A percentile compares a stretch with the other conserved stretches of the same genome.
Evolutionary conservation across 2,888 invertebrate species (phyloP).

Genomic region (Clitarchus hookeri): DNA sequence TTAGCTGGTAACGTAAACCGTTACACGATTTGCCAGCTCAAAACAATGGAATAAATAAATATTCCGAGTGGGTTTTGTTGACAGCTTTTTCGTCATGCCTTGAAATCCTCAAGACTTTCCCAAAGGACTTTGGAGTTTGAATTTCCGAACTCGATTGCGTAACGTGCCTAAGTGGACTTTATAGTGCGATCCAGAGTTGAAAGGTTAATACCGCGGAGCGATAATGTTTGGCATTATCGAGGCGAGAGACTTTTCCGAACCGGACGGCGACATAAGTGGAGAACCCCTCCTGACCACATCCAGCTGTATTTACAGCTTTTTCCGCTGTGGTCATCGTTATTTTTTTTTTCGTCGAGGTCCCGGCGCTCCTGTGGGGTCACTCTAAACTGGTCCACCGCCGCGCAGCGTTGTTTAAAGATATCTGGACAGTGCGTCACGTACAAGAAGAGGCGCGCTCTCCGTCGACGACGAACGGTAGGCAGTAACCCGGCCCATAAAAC

Average conservation of each 20-base stretch:
- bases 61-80: neutral
- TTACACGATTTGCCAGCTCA: no score
- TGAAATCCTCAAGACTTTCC: neutral
- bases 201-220: neutral
- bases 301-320: neutral
- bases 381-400: neutral
- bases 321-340: neutral
- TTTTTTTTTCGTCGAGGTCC: neutral
- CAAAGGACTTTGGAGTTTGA: neutral
- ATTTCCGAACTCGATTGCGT: slow-evolving; percentile 1
- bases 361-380: neutral
- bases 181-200: neutral
- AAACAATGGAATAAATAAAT: neutral
- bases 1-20: no score
- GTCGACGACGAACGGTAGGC: neutral
- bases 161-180: neutral
- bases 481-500: neutral
- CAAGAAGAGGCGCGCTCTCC: neutral
- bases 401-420: neutral
- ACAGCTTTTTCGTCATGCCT: neutral
- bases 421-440: neutral
- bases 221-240: slow-evolving; percentile 14
- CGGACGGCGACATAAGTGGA: neutral
- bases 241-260: neutral
- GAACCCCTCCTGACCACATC: neutral